Conservation (phyloP, 2,888 invertebrate genomes). For the Temnothorax rugatulus region DNA sequence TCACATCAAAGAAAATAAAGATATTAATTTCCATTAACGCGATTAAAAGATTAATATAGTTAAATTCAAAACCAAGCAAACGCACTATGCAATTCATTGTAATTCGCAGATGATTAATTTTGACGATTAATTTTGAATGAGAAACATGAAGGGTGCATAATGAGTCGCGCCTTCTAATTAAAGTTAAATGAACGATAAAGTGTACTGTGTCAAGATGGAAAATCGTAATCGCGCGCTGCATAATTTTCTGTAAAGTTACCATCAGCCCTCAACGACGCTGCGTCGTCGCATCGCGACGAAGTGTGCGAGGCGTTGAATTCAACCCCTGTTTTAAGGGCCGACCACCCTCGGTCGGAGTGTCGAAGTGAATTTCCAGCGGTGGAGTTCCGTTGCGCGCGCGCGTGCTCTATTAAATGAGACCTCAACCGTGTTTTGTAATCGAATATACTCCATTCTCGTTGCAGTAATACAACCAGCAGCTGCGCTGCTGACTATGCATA, state of each 20-base stretch:
- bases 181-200: background rate
- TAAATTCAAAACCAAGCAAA: background rate
- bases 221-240: background rate
- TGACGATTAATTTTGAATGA: background rate
- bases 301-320: conserved; percentile 15
- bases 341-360: conserved; percentile 2
- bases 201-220: background rate
- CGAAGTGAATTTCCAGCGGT: conserved; percentile 24
- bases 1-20: background rate
- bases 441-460: conserved; percentile 71
- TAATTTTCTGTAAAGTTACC: background rate
- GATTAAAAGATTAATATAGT: background rate
- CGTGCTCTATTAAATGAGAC: conserved; percentile 63
- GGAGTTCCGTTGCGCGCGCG: background rate
- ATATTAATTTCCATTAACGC: background rate
- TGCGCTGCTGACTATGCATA: conserved; percentile 72
- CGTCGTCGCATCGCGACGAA: background rate
- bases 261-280: background rate
- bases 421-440: conserved; percentile 69
- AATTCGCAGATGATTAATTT: background rate
- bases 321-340: conserved; percentile 22
- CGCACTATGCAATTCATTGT: background rate
- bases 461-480: conserved; percentile 70
- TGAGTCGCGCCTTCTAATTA: background rate
- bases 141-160: background rate